Conservation (phyloP, 2,888 invertebrate genomes). For the Scrobipalpa costella region DNA sequence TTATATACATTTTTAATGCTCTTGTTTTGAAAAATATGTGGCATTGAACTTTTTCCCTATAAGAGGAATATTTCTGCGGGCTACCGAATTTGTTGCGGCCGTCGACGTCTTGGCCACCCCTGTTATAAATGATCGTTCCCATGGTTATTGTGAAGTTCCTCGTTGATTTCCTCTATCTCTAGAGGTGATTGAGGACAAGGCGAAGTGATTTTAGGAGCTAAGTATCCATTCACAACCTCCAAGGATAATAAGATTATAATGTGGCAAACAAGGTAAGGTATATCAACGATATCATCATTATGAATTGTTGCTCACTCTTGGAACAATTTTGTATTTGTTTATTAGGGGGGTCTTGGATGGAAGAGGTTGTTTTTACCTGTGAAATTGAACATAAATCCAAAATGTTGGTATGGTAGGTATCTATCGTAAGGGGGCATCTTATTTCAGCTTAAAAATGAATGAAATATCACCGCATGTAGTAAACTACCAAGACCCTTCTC, state of each 20-base stretch:
- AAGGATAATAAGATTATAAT: slow-evolving; percentile 22
- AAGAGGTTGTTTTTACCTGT: background rate
- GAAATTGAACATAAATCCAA: background rate
- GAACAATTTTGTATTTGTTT: too few relatives aligned
- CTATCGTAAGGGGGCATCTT: background rate
- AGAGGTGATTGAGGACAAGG: slow-evolving; percentile 38
- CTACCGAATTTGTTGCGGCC: too few relatives aligned
- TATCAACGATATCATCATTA: slow-evolving; percentile 5
- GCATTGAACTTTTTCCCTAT: too few relatives aligned
- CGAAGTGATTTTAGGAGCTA: slow-evolving; percentile 31
- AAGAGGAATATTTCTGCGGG: too few relatives aligned
- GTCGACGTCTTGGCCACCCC: too few relatives aligned
- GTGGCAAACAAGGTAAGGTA: slow-evolving; percentile 10
- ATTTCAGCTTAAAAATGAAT: too few relatives aligned
- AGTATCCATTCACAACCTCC: slow-evolving; percentile 29
- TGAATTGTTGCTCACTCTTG: background rate
- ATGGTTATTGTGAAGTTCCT: slow-evolving; percentile 36
- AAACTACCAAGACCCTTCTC: background rate
- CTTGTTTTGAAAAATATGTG: too few relatives aligned
- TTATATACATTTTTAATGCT: too few relatives aligned
- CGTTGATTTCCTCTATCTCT: slow-evolving; percentile 35
- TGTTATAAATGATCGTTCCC: slow-evolving; percentile 33
- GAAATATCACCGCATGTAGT: background rate
- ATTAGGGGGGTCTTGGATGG: too few relatives aligned
- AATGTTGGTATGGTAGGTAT: too few relatives aligned